These are phyloP conservation scores for Drosophila littoralis DNA, from an alignment of 1,140 invertebrate genomes.

Conservation along the genomic window DNA sequence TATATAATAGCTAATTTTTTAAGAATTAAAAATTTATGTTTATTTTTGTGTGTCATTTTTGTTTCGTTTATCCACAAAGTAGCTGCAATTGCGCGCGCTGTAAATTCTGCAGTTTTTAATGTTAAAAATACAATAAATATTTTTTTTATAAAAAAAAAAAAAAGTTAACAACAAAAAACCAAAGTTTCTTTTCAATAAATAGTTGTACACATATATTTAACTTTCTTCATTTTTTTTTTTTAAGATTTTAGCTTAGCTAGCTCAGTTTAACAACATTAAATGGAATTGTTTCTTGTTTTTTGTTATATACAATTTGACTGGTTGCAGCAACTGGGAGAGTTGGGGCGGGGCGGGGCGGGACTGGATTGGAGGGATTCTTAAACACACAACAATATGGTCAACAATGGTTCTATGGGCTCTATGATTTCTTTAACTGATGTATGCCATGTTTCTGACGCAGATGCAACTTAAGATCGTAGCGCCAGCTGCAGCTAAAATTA, in stretches of 20 bases:
- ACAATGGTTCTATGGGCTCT: conserved; percentile 22
- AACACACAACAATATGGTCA: background rate
- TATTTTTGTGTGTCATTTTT: conserved; percentile 14
- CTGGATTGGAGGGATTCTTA: background rate
- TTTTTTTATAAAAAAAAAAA: background rate
- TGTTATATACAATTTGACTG: conserved; percentile 28
- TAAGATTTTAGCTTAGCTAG: conserved; percentile 60
- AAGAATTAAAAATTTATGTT: background rate
- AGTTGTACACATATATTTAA: conserved; percentile 82
- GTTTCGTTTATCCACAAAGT: conserved; percentile 23
- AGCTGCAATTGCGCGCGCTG: conserved; percentile 33
- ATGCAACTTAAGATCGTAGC: conserved; percentile 82
- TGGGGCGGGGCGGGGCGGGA: background rate
- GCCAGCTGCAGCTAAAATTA: conserved; percentile 80
- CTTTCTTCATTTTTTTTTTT: conserved; percentile 34
- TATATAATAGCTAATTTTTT: background rate
- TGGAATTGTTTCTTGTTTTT: conserved; percentile 5
- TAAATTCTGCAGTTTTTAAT: conserved; percentile 26
- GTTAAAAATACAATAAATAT: conserved; percentile 13
- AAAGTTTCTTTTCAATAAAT: conserved; percentile 74
- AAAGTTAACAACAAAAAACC: conserved; percentile 36
- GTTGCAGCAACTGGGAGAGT: too few relatives aligned
- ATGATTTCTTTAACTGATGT: conserved; percentile 81
- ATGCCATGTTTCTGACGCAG: conserved; percentile 83
- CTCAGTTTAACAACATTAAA: conserved; percentile 52